Base-by-base conservation (phyloP, 2,888 invertebrate species). In the Mythimna albipuncta region DNA sequence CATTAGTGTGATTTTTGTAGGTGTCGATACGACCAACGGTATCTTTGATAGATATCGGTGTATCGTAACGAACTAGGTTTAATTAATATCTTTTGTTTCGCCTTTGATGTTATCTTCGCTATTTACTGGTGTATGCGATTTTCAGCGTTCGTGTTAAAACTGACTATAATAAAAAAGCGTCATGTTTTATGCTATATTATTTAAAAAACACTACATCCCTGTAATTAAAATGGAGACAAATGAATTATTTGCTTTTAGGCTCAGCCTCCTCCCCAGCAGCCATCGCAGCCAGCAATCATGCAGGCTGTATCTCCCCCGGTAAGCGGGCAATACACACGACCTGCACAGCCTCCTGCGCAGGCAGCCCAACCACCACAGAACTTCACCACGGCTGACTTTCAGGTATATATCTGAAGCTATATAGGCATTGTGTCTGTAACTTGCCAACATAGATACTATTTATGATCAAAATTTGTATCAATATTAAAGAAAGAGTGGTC, bases 231-330 rank as follows among this genome's bases (percentile, higher is more conserved):
- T 65, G n/a, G 6, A 10, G 41, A 54, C 50, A 0, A 47, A 32
- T 21, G 7, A 47, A 44, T 26, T 1, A 13, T 62, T 64, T 52
- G 35, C 21, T 64, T 69, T 5, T 59, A 72, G 69, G 54, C 59
- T n/a, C 82, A 81, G 21, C 84, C 91, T 88, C 81, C 89, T 38
- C 88, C 90, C 35, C 95, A 94, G 91, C 97, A 95, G 77, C 95
- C 93, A 44, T 94, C 97, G 68, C 98, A 98, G 91, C 98, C 98
- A 58, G 98, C 98, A 0, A 98, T 98, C 82, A 98, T 98, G 97
- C 98, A 98, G 89, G 98, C 98, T 16, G 97, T 97, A n/a, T 97
- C 97, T 74, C 97, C 97, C 2, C 90, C 91, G 0, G 97, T 97
- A 44, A 89, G 89, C 3, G 90, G 91, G 7, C 93, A 97, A 70